Evolutionary conservation across 2,113 vertebrate genomes (phyloP).

Genomic region (Oxygymnocypris stewartii): DNA sequence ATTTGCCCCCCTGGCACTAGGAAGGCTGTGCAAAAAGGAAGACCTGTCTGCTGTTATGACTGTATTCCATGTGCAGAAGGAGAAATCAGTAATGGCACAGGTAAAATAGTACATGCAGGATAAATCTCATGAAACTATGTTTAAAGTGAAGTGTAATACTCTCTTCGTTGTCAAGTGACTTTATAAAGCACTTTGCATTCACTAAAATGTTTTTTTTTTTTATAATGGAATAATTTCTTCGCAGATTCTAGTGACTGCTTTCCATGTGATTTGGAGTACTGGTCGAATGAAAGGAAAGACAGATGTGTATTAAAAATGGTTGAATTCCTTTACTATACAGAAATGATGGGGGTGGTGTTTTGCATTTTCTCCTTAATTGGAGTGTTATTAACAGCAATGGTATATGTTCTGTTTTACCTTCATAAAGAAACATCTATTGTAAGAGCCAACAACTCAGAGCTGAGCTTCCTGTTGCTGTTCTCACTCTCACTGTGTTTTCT

Average conservation of each 20-base stretch:
- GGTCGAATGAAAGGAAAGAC: not conserved
- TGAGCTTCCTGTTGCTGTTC: no score
- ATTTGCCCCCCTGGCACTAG: not conserved
- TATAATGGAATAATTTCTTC: not conserved
- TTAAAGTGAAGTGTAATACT: not conserved
- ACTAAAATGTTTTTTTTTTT: not conserved
- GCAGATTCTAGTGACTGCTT: slow-evolving; percentile 56
- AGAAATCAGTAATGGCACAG: slow-evolving; percentile 57
- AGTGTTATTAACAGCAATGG: no score
- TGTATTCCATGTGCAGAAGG: not conserved
- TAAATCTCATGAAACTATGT: not conserved
- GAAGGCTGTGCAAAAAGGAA: not conserved
- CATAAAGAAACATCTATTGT: no score
- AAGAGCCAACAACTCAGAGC: no score
- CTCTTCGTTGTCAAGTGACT: not conserved
- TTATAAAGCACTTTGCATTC: not conserved
- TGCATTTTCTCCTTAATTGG: no score
- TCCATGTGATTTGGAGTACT: slow-evolving; percentile 32
- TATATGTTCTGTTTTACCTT: no score
- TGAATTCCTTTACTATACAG: no score
- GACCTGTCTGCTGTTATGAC: not conserved
- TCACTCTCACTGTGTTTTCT: slow-evolving; percentile 59
- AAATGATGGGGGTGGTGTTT: no score
- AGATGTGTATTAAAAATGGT: no score
- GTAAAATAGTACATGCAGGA: slow-evolving; percentile 17